Conservation (phyloP, 2,797 vertebrate species). For the Tolypeutes matacus region DNA sequence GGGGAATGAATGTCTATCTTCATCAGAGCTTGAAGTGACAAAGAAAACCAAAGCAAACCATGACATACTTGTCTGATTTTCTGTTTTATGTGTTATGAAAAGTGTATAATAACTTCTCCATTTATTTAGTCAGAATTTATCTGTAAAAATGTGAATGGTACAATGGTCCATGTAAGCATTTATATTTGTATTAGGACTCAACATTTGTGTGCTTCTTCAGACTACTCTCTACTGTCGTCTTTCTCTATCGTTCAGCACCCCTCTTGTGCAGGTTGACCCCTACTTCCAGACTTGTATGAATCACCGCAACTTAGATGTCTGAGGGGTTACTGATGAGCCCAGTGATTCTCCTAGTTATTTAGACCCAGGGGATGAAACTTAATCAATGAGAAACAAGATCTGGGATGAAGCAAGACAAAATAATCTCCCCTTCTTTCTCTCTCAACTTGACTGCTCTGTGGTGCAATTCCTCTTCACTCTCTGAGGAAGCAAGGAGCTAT, state of each 20-base stretch:
- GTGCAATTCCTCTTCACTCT: not conserved
- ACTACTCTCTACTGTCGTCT: not conserved
- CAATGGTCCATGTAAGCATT: too few relatives aligned
- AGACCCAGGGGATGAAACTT: not conserved
- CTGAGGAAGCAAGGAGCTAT: not conserved
- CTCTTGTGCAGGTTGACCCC: not conserved
- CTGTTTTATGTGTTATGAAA: not conserved
- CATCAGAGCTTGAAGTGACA: conserved; percentile 40
- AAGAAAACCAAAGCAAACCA: conserved; percentile 51
- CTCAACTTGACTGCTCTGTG: not conserved
- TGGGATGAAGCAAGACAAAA: not conserved
- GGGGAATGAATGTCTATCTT: conserved; percentile 37
- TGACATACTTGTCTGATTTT: not conserved
- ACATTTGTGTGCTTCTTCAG: not conserved
- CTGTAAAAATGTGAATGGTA: too few relatives aligned
- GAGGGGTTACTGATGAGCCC: not conserved
- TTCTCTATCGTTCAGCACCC: fast-evolving
- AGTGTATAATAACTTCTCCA: not conserved
- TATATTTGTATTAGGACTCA: not conserved
- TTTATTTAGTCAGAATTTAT: not conserved
- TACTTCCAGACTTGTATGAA: not conserved
- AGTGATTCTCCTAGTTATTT: not conserved
- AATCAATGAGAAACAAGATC: not conserved
- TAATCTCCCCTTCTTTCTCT: too few relatives aligned
- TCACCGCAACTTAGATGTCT: fast-evolving